Evolutionary conservation across 2,797 vertebrate species (phyloP).

Genomic region (Poeciliopsis gracilis): DNA sequence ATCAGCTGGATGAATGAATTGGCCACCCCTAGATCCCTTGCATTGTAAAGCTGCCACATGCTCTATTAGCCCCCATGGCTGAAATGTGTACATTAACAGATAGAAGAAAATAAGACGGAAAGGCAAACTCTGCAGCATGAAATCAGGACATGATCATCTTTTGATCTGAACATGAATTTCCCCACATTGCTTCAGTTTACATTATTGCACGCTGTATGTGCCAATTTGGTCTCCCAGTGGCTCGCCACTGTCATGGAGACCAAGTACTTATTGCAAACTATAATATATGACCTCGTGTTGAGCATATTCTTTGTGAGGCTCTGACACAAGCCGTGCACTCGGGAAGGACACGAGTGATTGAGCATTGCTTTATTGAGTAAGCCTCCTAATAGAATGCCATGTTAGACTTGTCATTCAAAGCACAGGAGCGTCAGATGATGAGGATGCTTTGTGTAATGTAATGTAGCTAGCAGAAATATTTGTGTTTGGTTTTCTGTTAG

Average conservation of each 20-base stretch:
- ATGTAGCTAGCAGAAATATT: slow-evolving; percentile 65
- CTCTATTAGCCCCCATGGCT: slow-evolving; percentile 76
- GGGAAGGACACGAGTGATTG: slow-evolving; percentile 71
- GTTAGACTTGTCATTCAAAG: slow-evolving; percentile 75
- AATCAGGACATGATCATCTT: slow-evolving; percentile 67
- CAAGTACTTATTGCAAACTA: slow-evolving; percentile 67
- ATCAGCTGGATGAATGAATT: slow-evolving; percentile 63
- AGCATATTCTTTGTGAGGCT: slow-evolving; percentile 69
- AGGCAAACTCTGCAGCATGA: slow-evolving; percentile 65
- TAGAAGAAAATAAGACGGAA: slow-evolving; percentile 61
- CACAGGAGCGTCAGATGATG: slow-evolving; percentile 55
- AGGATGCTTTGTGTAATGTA: slow-evolving; percentile 60
- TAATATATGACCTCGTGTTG: slow-evolving; percentile 73
- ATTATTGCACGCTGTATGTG: slow-evolving; percentile 49
- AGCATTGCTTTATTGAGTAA: slow-evolving; percentile 74
- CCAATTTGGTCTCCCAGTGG: slow-evolving; percentile 59
- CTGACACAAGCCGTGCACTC: slow-evolving; percentile 61
- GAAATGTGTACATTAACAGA: slow-evolving; percentile 74
- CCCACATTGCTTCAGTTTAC: slow-evolving; percentile 58
- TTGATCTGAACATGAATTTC: slow-evolving; percentile 65
- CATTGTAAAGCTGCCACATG: slow-evolving; percentile 79
- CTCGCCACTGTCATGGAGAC: slow-evolving; percentile 61
- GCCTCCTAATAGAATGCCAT: slow-evolving; percentile 69
- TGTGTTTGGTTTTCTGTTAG: slow-evolving; percentile 79
- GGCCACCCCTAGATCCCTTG: slow-evolving; percentile 69